These are phyloP conservation scores for Dermochelys coriacea DNA, from an alignment of 2,797 vertebrate genomes.

Conservation along the genomic window DNA sequence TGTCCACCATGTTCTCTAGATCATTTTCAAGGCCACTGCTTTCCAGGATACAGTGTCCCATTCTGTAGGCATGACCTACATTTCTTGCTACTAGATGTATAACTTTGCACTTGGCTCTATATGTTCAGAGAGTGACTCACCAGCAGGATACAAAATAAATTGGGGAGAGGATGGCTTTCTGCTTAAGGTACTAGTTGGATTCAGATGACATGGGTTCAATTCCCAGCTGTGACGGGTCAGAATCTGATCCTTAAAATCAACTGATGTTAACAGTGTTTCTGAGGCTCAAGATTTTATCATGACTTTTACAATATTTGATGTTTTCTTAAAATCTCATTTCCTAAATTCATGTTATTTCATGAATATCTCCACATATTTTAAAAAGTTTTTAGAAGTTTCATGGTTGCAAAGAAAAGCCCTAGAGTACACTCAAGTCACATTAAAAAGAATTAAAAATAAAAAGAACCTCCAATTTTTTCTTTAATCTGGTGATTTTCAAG, in stretches of 20 bases:
- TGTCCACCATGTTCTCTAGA: background rate
- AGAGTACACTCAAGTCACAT: background rate
- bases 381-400: background rate
- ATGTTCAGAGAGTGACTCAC: background rate
- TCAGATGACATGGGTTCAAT: background rate
- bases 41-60: background rate
- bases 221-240: background rate
- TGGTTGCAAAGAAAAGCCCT: conserved; percentile 36
- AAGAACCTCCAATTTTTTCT: conserved; percentile 57
- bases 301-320: conserved; percentile 8
- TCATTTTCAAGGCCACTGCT: background rate
- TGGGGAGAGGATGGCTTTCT: background rate
- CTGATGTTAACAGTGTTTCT: background rate
- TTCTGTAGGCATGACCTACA: background rate
- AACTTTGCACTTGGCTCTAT: background rate
- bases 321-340: background rate
- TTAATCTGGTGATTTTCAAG: conserved; percentile 59
- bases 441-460: conserved; percentile 53
- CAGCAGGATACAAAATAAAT: background rate
- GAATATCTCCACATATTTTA: conserved; percentile 17
- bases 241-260: background rate
- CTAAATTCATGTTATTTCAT: background rate
- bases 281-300: background rate
- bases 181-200: background rate
- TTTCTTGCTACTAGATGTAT: background rate